A percentile compares a stretch with the other conserved stretches of the same genome.
Conservation (phyloP, 2,888 invertebrate species). For the Hydraecia micacea region DNA sequence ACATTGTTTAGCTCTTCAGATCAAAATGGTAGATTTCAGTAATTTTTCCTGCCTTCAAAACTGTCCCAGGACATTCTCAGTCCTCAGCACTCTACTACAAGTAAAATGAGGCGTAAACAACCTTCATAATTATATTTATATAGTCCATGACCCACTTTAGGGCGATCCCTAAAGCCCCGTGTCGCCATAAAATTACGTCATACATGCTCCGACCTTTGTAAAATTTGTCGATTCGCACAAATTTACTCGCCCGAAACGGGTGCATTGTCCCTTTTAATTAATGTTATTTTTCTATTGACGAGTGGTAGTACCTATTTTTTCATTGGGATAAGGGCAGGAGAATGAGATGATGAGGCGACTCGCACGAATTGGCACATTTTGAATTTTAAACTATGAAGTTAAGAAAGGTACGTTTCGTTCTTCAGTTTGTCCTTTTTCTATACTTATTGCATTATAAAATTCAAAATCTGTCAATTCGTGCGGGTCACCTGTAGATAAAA, state of each 20-base stretch:
- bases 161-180: slow-evolving; percentile 48
- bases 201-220: slow-evolving; percentile 58
- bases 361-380: not conserved
- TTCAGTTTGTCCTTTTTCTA: too few relatives aligned
- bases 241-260: not conserved
- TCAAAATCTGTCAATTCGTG: not conserved
- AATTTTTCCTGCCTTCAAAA: not conserved
- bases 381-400: not conserved
- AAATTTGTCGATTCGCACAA: not conserved
- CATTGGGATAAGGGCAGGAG: too few relatives aligned
- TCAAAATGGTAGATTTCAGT: not conserved
- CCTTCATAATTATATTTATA: slow-evolving; percentile 37
- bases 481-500: not conserved
- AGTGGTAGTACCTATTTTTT: too few relatives aligned
- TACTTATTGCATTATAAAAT: not conserved
- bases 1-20: not conserved
- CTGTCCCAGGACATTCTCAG: not conserved
- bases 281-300: not conserved
- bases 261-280: not conserved
- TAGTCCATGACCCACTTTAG: slow-evolving; percentile 60
- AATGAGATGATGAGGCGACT: too few relatives aligned
- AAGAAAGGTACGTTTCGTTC: too few relatives aligned
- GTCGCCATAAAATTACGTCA: slow-evolving; percentile 58
- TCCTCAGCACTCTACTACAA: not conserved
- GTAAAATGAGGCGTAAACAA: slow-evolving; percentile 32